These are phyloP conservation scores for Lophotriccus pileatus DNA, from an alignment of 2,797 vertebrate genomes.

Conservation along the genomic window DNA sequence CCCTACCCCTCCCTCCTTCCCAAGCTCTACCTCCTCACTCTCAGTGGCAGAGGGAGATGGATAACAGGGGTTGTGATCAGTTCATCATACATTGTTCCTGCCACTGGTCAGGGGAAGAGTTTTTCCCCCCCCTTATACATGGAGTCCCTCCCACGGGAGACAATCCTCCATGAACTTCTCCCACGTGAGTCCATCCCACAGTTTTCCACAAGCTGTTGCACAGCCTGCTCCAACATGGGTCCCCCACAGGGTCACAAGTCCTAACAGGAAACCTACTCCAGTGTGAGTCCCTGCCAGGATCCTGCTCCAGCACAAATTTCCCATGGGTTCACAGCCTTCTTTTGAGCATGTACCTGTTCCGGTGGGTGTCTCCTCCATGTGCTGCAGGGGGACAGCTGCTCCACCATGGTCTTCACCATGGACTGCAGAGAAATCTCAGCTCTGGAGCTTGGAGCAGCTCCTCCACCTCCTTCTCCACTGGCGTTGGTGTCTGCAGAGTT, in stretches of 20 bases:
- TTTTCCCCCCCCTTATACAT: accelerated
- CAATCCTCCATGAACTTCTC: not conserved
- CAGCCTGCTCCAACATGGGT: accelerated
- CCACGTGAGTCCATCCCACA: accelerated
- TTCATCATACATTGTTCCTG: not conserved
- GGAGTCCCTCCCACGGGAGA: not conserved
- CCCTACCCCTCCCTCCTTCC: not conserved
- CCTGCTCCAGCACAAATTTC: not conserved
- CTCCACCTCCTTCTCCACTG: not conserved
- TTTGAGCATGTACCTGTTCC: not conserved
- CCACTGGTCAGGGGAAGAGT: not conserved
- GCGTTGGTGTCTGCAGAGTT: too few relatives aligned
- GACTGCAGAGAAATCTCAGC: not conserved
- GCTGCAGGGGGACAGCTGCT: not conserved
- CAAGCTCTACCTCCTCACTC: not conserved
- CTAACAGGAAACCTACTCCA: not conserved
- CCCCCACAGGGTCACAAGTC: not conserved
- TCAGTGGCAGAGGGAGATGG: not conserved
- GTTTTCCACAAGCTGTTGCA: not conserved
- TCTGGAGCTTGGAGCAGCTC: not conserved
- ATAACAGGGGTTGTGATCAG: not conserved
- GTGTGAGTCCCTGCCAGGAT: not conserved
- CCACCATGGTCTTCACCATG: accelerated
- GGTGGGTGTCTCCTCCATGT: not conserved
- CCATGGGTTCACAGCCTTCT: not conserved